Evolutionary conservation across 2,797 vertebrate species (phyloP).

Genomic region (Phoebastria nigripes): DNA sequence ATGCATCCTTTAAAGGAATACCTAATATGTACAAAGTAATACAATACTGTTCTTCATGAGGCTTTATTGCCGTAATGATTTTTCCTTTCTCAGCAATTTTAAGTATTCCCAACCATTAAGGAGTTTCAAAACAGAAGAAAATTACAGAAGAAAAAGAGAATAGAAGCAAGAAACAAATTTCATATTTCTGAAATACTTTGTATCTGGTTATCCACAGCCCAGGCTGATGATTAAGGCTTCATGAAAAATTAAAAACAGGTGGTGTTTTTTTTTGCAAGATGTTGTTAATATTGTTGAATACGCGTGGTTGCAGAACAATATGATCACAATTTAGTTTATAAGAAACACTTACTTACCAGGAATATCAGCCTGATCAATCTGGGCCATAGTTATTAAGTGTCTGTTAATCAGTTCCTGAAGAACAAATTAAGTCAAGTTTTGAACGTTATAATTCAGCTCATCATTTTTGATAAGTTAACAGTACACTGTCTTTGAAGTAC

Average conservation of each 20-base stretch:
- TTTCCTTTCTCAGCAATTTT: background rate
- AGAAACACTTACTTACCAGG: conserved; percentile 81
- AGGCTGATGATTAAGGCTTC: background rate
- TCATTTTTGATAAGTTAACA: background rate
- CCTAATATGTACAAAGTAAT: background rate
- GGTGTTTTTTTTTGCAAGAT: background rate
- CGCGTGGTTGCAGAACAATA: background rate
- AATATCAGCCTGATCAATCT: conserved; percentile 97
- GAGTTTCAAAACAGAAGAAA: background rate
- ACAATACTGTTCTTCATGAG: background rate
- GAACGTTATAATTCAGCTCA: background rate
- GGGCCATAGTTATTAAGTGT: conserved; percentile 98
- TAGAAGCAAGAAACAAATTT: background rate
- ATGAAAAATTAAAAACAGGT: background rate
- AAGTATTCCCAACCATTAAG: background rate
- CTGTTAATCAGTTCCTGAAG: conserved; percentile 96
- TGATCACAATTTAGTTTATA: background rate
- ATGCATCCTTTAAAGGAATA: background rate
- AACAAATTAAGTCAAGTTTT: conserved; percentile 23
- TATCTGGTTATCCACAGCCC: background rate
- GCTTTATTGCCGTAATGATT: background rate
- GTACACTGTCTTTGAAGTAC: background rate
- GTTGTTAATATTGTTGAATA: background rate
- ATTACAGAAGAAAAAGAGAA: background rate
- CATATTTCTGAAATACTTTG: background rate